Evolutionary conservation across 2,797 vertebrate species (phyloP).

Genomic region (Cryptoprocta ferox): DNA sequence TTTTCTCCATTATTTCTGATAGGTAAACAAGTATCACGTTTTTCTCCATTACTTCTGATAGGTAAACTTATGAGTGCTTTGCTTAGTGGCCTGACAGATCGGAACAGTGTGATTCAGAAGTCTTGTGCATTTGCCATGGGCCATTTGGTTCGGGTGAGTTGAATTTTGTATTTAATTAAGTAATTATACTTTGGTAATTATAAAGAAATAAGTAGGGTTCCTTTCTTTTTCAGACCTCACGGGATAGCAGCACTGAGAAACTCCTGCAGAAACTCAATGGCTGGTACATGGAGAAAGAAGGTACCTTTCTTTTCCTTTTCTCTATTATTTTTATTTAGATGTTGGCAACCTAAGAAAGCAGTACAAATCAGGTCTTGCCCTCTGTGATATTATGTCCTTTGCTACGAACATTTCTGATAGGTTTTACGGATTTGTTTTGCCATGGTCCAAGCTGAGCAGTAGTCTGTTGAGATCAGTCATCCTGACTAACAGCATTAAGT

Average conservation of each 20-base stretch:
- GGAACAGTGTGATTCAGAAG: constrained; percentile 95
- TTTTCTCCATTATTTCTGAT: constrained; percentile 65
- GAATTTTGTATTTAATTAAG: constrained; percentile 47
- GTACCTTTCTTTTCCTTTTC: constrained; percentile 81
- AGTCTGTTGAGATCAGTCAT: not conserved
- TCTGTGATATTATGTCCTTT: not conserved
- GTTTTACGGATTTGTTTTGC: constrained; percentile 24
- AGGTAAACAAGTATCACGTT: constrained; percentile 73
- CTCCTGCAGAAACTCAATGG: constrained; percentile 94
- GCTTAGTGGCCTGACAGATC: constrained; percentile 94
- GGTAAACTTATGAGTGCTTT: constrained; percentile 98
- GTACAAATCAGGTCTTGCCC: not conserved
- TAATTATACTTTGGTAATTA: not conserved
- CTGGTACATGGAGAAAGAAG: constrained; percentile 99
- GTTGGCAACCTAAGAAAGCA: not conserved
- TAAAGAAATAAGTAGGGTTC: constrained; percentile 62
- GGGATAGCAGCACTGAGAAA: constrained; percentile 96
- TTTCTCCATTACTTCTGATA: constrained; percentile 80
- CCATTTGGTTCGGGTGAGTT: constrained; percentile 95
- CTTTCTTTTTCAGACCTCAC: constrained; percentile 90
- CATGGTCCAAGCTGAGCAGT: not conserved
- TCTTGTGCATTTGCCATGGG: constrained; percentile 97
- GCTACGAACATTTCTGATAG: not conserved
- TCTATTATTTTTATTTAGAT: not conserved
- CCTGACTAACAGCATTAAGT: not conserved